Percentiles rank a stretch among this genome's conserved stretches.
These are phyloP conservation scores for Beris chalybata DNA, from an alignment of 2,888 invertebrate genomes.

Conservation along the genomic window DNA sequence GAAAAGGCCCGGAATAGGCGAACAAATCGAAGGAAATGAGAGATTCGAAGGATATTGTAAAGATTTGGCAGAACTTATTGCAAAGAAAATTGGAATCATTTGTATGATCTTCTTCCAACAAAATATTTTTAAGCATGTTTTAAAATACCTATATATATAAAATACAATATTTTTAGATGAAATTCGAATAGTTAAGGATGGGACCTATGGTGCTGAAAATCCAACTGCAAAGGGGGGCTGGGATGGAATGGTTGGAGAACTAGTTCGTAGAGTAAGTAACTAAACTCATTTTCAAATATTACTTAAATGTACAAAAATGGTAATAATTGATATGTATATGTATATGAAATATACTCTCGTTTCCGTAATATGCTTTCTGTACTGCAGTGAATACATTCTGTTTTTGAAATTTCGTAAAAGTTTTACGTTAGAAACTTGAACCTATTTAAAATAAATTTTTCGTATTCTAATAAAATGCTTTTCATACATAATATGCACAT, in stretches of 20 bases:
- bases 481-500: too few relatives aligned
- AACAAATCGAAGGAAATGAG: conserved; percentile 71
- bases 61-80: conserved; percentile 81
- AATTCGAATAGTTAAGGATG: conserved; percentile 81
- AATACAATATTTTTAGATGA: conserved; percentile 66
- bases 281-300: too few relatives aligned
- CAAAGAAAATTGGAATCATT: conserved; percentile 78
- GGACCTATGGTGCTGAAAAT: conserved; percentile 79
- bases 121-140: neutral
- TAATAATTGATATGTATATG: neutral
- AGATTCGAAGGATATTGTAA: conserved; percentile 89
- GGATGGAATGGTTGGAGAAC: conserved; percentile 87
- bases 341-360: neutral
- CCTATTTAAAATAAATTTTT: too few relatives aligned
- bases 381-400: neutral
- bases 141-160: neutral
- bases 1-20: conserved; percentile 67
- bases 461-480: too few relatives aligned
- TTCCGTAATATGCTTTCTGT: neutral
- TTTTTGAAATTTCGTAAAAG: too few relatives aligned
- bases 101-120: conserved; percentile 63
- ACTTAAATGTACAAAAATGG: too few relatives aligned
- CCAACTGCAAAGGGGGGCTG: conserved; percentile 74
- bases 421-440: too few relatives aligned
- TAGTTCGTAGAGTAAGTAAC: conserved; percentile 76